These are phyloP conservation scores for Noctuana brunneofusca DNA, from an alignment of 2,888 invertebrate species.

Conservation along the genomic window DNA sequence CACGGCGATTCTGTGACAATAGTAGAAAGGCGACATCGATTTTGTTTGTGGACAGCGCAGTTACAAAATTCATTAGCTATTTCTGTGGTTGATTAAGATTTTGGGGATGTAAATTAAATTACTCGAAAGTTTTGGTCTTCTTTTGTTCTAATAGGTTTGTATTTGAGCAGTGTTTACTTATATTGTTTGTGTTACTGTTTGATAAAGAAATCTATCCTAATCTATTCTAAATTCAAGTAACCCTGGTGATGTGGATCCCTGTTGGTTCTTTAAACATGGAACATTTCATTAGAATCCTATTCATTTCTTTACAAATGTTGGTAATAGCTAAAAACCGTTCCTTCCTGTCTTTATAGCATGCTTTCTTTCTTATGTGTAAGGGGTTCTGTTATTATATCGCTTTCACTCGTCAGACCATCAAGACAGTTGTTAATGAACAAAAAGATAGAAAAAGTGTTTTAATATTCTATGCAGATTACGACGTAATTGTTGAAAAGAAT, in stretches of 20 bases:
- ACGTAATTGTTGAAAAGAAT: slow-evolving; percentile 1
- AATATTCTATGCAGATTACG: slow-evolving; percentile 17
- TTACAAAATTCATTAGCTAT: not conserved
- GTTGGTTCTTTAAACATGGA: no score
- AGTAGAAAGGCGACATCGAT: not conserved
- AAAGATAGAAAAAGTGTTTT: slow-evolving; percentile 2
- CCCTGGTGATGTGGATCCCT: no score
- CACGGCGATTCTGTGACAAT: slow-evolving; percentile 4
- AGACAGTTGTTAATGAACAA: slow-evolving; percentile 8
- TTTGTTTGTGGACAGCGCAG: not conserved
- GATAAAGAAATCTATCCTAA: no score
- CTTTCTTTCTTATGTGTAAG: slow-evolving; percentile 5
- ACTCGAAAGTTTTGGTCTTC: no score
- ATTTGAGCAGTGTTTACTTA: no score
- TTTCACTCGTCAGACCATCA: slow-evolving; percentile 8
- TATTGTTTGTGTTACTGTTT: no score
- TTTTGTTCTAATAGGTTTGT: no score
- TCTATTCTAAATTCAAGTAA: no score
- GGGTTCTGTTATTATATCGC: slow-evolving; percentile 1
- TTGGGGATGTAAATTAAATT: not conserved
- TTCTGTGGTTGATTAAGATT: not conserved
- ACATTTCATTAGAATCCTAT: not conserved
- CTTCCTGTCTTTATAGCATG: not conserved
- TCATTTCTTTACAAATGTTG: not conserved
- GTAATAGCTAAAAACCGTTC: not conserved